Base-by-base conservation (phyloP, 2,888 invertebrate species). In the Lingula anatina region DNA sequence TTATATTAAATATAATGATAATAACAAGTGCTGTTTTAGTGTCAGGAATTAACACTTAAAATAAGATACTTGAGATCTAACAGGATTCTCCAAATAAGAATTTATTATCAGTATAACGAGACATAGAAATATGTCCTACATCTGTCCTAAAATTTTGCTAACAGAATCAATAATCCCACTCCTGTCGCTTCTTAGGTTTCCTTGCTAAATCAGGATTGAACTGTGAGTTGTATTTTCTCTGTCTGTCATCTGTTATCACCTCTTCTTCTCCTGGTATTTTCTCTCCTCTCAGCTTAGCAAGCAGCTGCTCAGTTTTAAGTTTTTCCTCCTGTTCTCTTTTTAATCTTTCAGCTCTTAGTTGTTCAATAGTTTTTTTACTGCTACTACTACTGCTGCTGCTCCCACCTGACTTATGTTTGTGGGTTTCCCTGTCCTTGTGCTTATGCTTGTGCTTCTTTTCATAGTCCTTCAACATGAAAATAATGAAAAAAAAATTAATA, bases 181-280 rank as follows among this genome's bases (percentile, higher is more conserved):
- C n/a, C n/a, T n/a, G n/a, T n/a, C n/a, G n/a, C n/a, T n/a, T 31
- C 15, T 40, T 53, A 5, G 27, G 42, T 36, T 51, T 50, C 25
- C 62, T 60, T 5, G 78, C 79, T 48, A 81, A 64, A 41, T 80
- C 78, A 27, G 97, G 97, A 81, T 95, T 96, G 76, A 93, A 97
- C 75, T 96, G 95, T 2, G 93, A 93, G 79, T 94, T 94, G 72
- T 97, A 97, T 78, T 88, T 89, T 66, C 89, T 87, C 59, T 84
- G 82, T 25, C 86, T 76, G 15, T 75, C 75, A 45, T 64, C 61
- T 18, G 53, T 46, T 21, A 62, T 50, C 20, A 54, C 54, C 5
- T 28, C 43, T 12, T 50, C 50, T 20, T 46, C 36, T 9, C 48
- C 46, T 5, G 47, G 42, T 0, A 42, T 25, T 37, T 51, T 51